Evolutionary conservation across 2,113 vertebrate genomes (phyloP).

Genomic region (Toxostoma redivivum): DNA sequence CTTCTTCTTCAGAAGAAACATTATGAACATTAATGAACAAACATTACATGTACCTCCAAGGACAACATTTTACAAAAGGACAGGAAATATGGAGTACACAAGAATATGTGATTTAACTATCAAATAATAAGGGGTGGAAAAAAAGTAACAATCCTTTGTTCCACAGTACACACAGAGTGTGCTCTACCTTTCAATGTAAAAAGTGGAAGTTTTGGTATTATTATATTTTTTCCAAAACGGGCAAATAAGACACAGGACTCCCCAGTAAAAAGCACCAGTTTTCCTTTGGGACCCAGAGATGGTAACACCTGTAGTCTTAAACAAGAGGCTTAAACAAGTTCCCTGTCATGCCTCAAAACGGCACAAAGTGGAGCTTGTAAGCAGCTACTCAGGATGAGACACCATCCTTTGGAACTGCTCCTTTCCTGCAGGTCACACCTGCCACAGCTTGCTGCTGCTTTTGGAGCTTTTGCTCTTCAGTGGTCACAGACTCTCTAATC

Average conservation of each 20-base stretch:
- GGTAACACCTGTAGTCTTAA: neutral
- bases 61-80: neutral
- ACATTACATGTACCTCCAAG: neutral
- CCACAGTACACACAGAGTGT: neutral
- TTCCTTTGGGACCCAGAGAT: neutral
- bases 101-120: neutral
- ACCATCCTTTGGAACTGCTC: neutral
- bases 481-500: neutral
- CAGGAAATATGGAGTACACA: neutral
- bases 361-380: neutral
- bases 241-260: neutral
- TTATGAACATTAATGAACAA: neutral
- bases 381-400: neutral
- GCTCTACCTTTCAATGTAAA: neutral
- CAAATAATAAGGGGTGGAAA: accelerated
- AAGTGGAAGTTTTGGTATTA: neutral
- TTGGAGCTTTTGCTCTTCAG: neutral
- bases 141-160: neutral
- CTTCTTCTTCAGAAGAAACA: neutral
- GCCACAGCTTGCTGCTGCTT: neutral
- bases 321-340: neutral
- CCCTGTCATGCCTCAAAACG: neutral
- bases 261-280: neutral
- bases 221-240: neutral
- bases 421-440: neutral